phyloP scores from a whole-genome alignment of 2,888 invertebrate species.

The Drosophila anomalata region DNA sequence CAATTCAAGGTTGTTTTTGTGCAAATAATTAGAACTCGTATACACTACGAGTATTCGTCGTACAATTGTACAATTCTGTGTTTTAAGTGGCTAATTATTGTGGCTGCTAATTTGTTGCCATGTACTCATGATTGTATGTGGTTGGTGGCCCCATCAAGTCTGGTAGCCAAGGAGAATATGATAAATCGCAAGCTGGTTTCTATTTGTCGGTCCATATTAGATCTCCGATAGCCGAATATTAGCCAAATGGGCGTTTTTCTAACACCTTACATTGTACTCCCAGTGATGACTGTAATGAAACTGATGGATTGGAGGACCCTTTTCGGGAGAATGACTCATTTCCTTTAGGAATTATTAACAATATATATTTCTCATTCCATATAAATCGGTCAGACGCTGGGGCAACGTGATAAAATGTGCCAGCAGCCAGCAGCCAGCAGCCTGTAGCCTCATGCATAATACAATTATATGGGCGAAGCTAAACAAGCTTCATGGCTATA shows the following conservation, averaged over 20 bases:
- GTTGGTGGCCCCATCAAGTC: slow-evolving; percentile 32
- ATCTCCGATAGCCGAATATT: slow-evolving; percentile 20
- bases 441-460: slow-evolving; percentile 20
- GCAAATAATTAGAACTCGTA: slow-evolving; percentile 66
- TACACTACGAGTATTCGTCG: not conserved
- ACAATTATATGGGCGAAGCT: slow-evolving; percentile 29
- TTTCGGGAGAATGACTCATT: slow-evolving; percentile 10
- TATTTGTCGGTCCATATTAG: slow-evolving; percentile 27
- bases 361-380: slow-evolving; percentile 7
- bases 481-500: not conserved
- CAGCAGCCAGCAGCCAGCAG: not conserved
- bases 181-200: slow-evolving; percentile 31
- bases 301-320: slow-evolving; percentile 5
- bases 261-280: not conserved
- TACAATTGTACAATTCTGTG: slow-evolving; percentile 48
- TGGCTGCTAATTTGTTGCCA: slow-evolving; percentile 40
- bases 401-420: slow-evolving; percentile 27
- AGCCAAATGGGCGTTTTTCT: slow-evolving; percentile 10
- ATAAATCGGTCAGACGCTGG: slow-evolving; percentile 8
- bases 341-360: not conserved
- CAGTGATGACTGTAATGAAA: not conserved
- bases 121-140: slow-evolving; percentile 2
- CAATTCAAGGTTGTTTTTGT: slow-evolving; percentile 58
- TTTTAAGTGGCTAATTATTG: slow-evolving; percentile 57
- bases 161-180: slow-evolving; percentile 18